Evolutionary conservation across 2,797 vertebrate genomes (phyloP), one percentile per base, ranked within the genome.

Genomic region (Mus spretus): DNA sequence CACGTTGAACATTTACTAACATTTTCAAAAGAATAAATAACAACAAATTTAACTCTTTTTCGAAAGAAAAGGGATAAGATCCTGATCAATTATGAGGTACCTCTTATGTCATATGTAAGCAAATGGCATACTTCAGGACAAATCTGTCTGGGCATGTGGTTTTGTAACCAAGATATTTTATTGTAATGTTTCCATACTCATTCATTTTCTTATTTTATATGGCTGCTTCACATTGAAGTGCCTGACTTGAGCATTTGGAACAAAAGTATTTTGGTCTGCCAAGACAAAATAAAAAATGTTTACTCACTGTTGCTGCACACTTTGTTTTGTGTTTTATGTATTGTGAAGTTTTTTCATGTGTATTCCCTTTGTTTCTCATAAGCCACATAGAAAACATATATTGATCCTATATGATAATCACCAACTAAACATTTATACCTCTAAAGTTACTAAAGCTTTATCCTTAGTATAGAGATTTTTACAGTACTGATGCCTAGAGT

Each of bases 21-120:
- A 77, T 81, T 95, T 92, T 84, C 14, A 82, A 90, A 94, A 65
- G 63, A 12, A 28, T 47, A 95, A 96, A 20, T 7, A 84, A 90
- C 65, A 86, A 74, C 74, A 86, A 75, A n/a, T 67, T 86, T 17
- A 74, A 14, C 13, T 78, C 31, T 40, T 7, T 81, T 81, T 84
- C 6, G 4, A 22, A 89, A 79, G 81, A 20, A 44, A 81, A 78
- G 37, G 10, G 28, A 10, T 78, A 55, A 94, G 40, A 8, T 12
- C 37, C 9, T 17, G 63, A n/a, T 79, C 12, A 34, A 9, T 84
- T 97, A 85, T 0, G 78, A 8, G 70, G 6, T 13, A 74, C 11
- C 34, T 93, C 1, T 37, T 82, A 77, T 83, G 17, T 82, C 47
- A 89, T 53, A 44, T n/a, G 0, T 83, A 94, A 70, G 34, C 28